Conservation (phyloP, 2,797 vertebrate genomes). For the Danio choprae region DNA sequence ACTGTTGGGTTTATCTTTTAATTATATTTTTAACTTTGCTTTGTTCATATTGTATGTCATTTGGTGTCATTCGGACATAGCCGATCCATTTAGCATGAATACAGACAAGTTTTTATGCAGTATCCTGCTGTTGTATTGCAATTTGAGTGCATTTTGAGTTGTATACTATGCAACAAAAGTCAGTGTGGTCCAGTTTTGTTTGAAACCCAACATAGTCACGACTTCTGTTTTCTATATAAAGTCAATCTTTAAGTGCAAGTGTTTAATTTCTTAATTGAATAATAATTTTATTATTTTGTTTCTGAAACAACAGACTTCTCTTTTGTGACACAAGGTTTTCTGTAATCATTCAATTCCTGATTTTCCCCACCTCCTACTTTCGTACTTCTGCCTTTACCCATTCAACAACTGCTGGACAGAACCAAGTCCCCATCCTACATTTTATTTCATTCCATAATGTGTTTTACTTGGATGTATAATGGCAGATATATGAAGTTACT, state of each 20-base stretch:
- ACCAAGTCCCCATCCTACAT: not conserved
- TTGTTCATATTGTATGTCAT: no score
- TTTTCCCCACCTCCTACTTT: not conserved
- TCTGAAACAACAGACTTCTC: no score
- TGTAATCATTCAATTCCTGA: not conserved
- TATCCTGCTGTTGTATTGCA: conserved; percentile 72
- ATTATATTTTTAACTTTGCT: no score
- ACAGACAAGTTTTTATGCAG: conserved; percentile 76
- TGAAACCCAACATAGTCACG: no score
- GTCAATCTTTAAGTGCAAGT: no score
- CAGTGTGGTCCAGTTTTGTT: no score
- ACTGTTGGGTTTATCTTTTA: no score
- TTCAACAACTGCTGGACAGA: not conserved
- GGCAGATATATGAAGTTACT: not conserved
- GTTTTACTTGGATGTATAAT: not conserved
- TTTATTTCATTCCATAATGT: not conserved
- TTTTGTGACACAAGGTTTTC: not conserved
- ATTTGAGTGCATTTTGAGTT: no score
- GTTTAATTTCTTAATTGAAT: no score
- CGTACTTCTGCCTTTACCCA: not conserved
- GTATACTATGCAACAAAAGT: no score
- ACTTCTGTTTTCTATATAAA: no score
- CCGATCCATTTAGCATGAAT: conserved; percentile 72
- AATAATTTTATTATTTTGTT: no score
- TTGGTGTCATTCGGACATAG: conserved; percentile 74